These are phyloP conservation scores for Ips typographus DNA, from an alignment of 1,140 invertebrate genomes.

Conservation along the genomic window DNA sequence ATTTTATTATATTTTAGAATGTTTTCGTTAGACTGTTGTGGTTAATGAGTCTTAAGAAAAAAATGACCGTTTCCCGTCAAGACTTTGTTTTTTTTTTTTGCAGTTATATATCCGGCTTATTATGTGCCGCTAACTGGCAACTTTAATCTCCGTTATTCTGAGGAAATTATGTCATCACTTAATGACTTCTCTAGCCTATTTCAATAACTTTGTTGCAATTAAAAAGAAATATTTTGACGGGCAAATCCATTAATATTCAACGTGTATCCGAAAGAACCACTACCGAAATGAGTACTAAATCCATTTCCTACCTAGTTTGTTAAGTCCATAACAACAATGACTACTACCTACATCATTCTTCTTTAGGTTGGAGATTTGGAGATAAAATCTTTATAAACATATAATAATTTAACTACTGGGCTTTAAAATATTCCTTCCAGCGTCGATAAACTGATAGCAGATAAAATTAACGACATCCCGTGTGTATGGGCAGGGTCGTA, in stretches of 20 bases:
- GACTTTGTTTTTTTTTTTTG: constrained; percentile 13
- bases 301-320: background rate
- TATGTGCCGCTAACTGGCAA: constrained; percentile 25
- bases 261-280: background rate
- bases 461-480: constrained; percentile 40
- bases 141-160: constrained; percentile 20
- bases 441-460: constrained; percentile 38
- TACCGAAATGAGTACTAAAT: background rate
- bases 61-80: constrained; percentile 25
- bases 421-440: constrained; percentile 39
- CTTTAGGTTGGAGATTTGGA: constrained; percentile 30
- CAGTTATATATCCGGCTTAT: constrained; percentile 22
- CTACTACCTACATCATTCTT: constrained; percentile 16
- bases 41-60: constrained; percentile 19
- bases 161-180: constrained; percentile 13
- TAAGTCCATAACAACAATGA: constrained; percentile 1
- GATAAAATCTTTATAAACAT: constrained; percentile 39
- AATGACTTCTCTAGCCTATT: background rate
- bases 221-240: background rate
- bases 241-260: background rate
- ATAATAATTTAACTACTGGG: constrained; percentile 39
- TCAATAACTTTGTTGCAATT: no score
- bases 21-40: constrained; percentile 20
- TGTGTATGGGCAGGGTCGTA: constrained; percentile 35
- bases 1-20: background rate